These are phyloP conservation scores for Lithophane leautieri DNA, from an alignment of 2,888 invertebrate genomes.

Conservation along the genomic window DNA sequence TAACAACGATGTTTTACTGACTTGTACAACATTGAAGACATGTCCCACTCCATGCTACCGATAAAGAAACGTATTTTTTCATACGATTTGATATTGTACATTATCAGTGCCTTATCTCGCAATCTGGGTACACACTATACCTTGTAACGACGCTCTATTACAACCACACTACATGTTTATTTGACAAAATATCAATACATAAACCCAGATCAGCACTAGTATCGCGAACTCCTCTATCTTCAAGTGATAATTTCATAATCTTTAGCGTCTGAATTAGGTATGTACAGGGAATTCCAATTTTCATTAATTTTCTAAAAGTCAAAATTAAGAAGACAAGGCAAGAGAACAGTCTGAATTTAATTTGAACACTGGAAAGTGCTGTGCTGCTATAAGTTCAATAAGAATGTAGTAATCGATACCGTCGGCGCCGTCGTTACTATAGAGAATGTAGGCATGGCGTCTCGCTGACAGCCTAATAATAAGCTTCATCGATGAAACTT, in stretches of 20 bases:
- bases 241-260: slow-evolving; percentile 63
- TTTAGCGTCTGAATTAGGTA: slow-evolving; percentile 36
- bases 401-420: slow-evolving; percentile 58
- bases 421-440: slow-evolving; percentile 53
- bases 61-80: slow-evolving; percentile 67
- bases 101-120: slow-evolving; percentile 81
- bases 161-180: slow-evolving; percentile 77
- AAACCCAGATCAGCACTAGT: slow-evolving; percentile 56
- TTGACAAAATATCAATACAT: slow-evolving; percentile 70
- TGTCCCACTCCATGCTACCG: slow-evolving; percentile 38
- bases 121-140: slow-evolving; percentile 84
- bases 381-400: slow-evolving; percentile 47
- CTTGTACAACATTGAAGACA: slow-evolving; percentile 32
- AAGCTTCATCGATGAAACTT: slow-evolving; percentile 61
- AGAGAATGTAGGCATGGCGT: slow-evolving; percentile 48
- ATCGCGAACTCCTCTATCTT: slow-evolving; percentile 62
- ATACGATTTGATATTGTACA: slow-evolving; percentile 72
- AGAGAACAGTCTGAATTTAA: slow-evolving; percentile 18
- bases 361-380: slow-evolving; percentile 24
- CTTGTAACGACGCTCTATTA: slow-evolving; percentile 82
- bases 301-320: not conserved
- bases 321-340: slow-evolving; percentile 5
- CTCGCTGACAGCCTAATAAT: slow-evolving; percentile 52
- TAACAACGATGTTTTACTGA: slow-evolving; percentile 25
- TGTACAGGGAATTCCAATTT: slow-evolving; percentile 4